phyloP scores from a whole-genome alignment of 2,888 invertebrate genomes.

The Loripinus fragilis region DNA sequence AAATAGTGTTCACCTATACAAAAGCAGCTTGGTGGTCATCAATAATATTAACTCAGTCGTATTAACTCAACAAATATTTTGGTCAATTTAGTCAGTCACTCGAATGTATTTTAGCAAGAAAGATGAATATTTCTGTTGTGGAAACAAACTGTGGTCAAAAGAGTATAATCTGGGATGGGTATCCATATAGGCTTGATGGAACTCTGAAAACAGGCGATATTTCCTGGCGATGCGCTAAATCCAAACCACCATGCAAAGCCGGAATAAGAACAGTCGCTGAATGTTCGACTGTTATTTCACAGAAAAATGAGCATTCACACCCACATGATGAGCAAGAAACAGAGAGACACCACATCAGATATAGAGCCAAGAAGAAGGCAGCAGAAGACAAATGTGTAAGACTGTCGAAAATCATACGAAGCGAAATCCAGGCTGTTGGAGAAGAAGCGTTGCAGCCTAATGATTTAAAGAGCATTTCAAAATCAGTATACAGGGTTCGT shows the following conservation, averaged over 20 bases:
- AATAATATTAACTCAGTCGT: no score
- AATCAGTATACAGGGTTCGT: background rate
- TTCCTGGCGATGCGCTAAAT: background rate
- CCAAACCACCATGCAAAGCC: background rate
- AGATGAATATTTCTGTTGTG: background rate
- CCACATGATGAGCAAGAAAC: background rate
- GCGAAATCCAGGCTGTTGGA: background rate
- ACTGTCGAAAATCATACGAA: background rate
- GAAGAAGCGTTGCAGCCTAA: background rate
- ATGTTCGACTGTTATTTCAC: background rate
- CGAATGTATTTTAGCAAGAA: background rate
- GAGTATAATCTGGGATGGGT: background rate
- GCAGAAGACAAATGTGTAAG: background rate
- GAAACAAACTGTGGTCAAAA: background rate
- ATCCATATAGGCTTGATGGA: background rate
- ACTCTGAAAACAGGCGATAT: background rate
- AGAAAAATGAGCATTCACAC: constrained; percentile 1
- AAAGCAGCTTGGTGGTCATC: no score
- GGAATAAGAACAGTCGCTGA: background rate
- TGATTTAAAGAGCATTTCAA: constrained; percentile 2
- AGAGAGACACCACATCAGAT: background rate
- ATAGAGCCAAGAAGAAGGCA: background rate
- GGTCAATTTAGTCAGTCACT: background rate
- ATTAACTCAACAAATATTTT: no score
- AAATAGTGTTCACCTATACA: no score